Base-by-base conservation (phyloP, 2,113 vertebrate species). In the Bombycilla garrulus region DNA sequence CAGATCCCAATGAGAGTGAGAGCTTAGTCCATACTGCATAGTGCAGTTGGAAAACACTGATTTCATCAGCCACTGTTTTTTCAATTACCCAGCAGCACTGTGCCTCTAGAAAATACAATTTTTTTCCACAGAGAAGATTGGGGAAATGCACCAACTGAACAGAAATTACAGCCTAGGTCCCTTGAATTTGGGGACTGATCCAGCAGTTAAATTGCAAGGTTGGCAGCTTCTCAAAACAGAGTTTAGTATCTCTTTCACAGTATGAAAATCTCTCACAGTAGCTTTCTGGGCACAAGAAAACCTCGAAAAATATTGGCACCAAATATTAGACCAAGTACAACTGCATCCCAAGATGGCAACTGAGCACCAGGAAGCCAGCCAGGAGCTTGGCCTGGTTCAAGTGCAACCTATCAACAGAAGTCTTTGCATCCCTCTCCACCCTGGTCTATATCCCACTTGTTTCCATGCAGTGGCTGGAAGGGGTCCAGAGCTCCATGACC, bases 321-420 rank as follows among this genome's bases (percentile, higher is more conserved):
- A 54, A 81, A 58, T 64, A 54, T 25, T 19, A 82, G 19, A n/a
- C 31, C 1, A 1, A 79, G 23, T 8, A 80, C 9, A 77, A 11
- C 12, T 56, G 26, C 36, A 60, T 47, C 12, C 4, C 1, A 0
- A 19, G n/a, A 15, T 40, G 64, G 42, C 0, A 2, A 23, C 3
- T 44, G 36, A 93, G 24, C 40, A 56, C 28, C 26, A 69, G 31
- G 19, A 77, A 67, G 12, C 4, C 25, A 76, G 2, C 1, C 31
- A 47, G 47, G 5, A 76, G 19, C n/a, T 16, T 76, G 69, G 12
- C 28, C 31, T 57, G n/a, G 33, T 87, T 16, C 44, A 50, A 40
- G 12, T 18, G 24, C 17, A 60, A 25, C 28, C 11, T 2, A 4
- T 11, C 36, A 42, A 16, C 17, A 12, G 21, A 16, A 33, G 13